These are phyloP conservation scores for Micropoecilia bifurca DNA, from an alignment of 2,797 vertebrate species.

Conservation along the genomic window DNA sequence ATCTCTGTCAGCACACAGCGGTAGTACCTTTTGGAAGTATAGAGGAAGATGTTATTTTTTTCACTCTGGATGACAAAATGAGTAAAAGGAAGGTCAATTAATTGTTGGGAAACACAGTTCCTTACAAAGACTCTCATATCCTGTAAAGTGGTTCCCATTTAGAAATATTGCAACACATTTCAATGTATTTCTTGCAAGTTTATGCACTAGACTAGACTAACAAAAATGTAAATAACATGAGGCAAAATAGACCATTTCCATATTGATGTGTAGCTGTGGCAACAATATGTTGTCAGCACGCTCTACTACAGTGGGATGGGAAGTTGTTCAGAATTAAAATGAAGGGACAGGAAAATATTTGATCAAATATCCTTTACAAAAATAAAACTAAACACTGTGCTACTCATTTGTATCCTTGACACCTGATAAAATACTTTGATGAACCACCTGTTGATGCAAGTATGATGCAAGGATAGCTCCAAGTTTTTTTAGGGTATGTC, in stretches of 20 bases:
- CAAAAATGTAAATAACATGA: neutral
- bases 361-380: neutral
- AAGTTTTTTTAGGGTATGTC: neutral
- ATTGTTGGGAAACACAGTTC: neutral
- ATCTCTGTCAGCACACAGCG: constrained; percentile 88
- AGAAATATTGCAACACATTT: neutral
- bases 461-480: neutral
- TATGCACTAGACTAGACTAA: neutral
- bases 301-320: neutral
- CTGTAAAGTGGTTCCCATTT: neutral
- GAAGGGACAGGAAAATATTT: neutral
- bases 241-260: neutral
- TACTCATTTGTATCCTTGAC: neutral
- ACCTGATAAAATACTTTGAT: neutral
- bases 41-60: constrained; percentile 11
- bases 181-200: neutral
- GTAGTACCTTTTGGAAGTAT: constrained; percentile 83
- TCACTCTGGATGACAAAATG: neutral
- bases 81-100: neutral
- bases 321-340: neutral
- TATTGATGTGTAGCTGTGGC: neutral
- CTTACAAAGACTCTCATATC: neutral
- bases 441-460: neutral
- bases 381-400: neutral
- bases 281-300: neutral